Base-by-base conservation (phyloP, 2,113 vertebrate genomes). In the Semnornis frantzii region DNA sequence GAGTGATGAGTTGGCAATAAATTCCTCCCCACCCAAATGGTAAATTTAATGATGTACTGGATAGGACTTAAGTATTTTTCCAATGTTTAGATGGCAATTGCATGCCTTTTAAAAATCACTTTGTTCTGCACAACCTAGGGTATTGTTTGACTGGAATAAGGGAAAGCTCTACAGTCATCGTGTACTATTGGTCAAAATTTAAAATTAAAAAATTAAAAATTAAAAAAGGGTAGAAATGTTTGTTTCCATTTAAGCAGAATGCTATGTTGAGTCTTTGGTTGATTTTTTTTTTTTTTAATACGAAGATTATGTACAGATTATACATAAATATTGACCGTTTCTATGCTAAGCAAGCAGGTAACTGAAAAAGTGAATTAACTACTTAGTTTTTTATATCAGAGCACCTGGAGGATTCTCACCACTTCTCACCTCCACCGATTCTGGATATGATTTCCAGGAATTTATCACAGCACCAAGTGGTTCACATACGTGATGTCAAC, bases 81-180 rank as follows among this genome's bases (percentile, higher is more conserved):
- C 21, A 30, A 7, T 9, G 15, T 89, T 69, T 62, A 57, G 68
- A 82, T 75, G 7, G 23, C 10, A 85, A 31, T 31, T 25, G 33
- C 16, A 69, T 18, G 8, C 10, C 28, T 60, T 34, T 62, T 15
- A 34, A 14, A 17, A 39, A 25, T 5, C 0, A 0, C 1, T 65
- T 70, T 82, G 12, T 65, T 65, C 72, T 63, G 10, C 17, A 73
- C n/a, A 74, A 55, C 1, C 2, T 18, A 54, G 17, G 2, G 55
- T 60, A 30, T 30, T 23, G 50, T 25, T 52, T 52, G 50, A 25
- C 23, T 12, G 23, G 50, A 14, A 46, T 42, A 57, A 9, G 16
- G 24, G 24, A 63, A 87, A 78, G 8, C 6, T 6, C 64, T 65
- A 30, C 8, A 75, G 30, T n/a, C 15, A 18, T 27, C 11, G 6